Evolutionary conservation across 2,797 vertebrate genomes (phyloP).

Genomic region (Danio jaintianensis): DNA sequence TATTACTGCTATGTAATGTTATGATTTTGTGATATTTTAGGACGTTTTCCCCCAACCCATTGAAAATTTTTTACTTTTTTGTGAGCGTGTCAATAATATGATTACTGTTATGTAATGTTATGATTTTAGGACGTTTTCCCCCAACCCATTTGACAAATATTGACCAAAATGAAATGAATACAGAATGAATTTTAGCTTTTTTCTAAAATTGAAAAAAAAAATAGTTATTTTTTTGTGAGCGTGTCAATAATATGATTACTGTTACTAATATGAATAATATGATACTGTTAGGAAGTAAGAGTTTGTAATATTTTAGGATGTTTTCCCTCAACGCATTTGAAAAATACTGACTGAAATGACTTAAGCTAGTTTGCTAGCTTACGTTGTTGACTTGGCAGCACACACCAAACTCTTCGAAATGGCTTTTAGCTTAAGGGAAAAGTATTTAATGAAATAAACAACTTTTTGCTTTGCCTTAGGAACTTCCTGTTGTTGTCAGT

Average conservation of each 20-base stretch:
- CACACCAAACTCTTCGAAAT: neutral
- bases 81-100: neutral
- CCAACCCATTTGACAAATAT: neutral
- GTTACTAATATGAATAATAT: too few species aligned
- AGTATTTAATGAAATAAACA: constrained; percentile 7
- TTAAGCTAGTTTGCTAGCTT: neutral
- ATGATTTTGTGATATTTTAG: too few species aligned
- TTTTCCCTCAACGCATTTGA: neutral
- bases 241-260: neutral
- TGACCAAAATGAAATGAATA: too few species aligned
- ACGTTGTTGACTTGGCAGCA: neutral
- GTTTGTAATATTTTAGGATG: neutral
- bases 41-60: too few species aligned
- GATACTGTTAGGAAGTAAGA: neutral
- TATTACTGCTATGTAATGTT: too few species aligned
- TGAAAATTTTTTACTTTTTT: neutral
- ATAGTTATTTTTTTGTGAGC: neutral
- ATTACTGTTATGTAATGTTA: too few species aligned
- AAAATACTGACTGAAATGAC: neutral
- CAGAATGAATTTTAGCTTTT: too few species aligned
- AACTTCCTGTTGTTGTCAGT: constrained; percentile 10
- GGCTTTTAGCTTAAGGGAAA: neutral
- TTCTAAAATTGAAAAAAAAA: too few species aligned
- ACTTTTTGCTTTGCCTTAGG: constrained; percentile 24
- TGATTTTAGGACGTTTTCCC: neutral